A percentile compares a stretch with the other conserved stretches of the same genome.
These are phyloP conservation scores for Homarus gammarus DNA, from an alignment of 2,888 invertebrate genomes.

Conservation along the genomic window DNA sequence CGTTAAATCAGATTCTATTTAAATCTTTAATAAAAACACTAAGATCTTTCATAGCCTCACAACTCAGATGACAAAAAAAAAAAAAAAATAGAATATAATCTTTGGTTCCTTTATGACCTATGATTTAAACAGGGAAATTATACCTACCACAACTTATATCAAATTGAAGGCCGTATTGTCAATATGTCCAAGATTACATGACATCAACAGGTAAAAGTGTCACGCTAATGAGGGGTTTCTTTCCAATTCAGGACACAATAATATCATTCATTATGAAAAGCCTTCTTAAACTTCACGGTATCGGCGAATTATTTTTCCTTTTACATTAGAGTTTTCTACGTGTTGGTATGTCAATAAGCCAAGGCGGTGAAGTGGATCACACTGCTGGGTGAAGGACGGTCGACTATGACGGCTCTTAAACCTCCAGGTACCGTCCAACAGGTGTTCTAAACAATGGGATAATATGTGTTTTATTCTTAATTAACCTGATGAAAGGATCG, in stretches of 20 bases:
- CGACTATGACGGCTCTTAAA: no score
- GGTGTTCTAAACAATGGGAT: no score
- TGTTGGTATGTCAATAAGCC: neutral
- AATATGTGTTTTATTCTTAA: no score
- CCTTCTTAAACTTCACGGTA: neutral
- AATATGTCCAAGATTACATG: neutral
- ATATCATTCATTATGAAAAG: neutral
- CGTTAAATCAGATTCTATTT: no score
- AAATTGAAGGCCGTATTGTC: neutral
- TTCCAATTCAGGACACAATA: neutral
- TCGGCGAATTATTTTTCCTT: neutral
- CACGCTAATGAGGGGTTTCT: neutral
- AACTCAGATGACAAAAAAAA: no score
- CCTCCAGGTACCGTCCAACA: no score
- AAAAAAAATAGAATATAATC: neutral
- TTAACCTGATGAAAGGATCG: no score
- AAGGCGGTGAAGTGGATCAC: neutral
- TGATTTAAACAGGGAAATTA: neutral
- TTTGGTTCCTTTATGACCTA: neutral
- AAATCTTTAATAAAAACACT: no score
- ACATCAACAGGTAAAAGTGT: neutral
- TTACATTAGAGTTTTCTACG: neutral
- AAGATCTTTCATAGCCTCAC: neutral
- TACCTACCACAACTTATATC: neutral
- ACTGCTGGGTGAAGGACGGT: neutral